Evolutionary conservation across 2,113 vertebrate genomes (phyloP).

Genomic region (Anser cygnoides): DNA sequence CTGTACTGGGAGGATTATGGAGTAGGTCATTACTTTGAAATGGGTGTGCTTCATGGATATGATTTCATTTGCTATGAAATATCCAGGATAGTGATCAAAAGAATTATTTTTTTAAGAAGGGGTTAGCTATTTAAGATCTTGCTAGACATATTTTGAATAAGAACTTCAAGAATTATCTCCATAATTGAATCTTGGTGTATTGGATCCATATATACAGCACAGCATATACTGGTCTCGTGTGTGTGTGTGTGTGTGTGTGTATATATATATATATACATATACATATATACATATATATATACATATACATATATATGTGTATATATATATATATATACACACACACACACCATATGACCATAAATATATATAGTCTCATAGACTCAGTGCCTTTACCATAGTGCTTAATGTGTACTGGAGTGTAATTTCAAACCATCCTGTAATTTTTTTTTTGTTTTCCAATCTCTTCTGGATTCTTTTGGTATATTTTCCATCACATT

Average conservation of each 20-base stretch:
- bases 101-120: neutral
- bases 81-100: neutral
- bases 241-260: too few species aligned
- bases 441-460: neutral
- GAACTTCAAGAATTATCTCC: neutral
- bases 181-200: neutral
- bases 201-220: accelerated
- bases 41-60: neutral
- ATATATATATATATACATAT: too few species aligned
- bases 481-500: neutral
- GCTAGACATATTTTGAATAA: neutral
- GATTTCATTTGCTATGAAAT: constrained; percentile 12
- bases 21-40: constrained; percentile 12
- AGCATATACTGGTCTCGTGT: neutral
- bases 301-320: too few species aligned
- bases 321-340: too few species aligned
- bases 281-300: too few species aligned
- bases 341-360: too few species aligned
- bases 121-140: neutral
- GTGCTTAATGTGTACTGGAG: neutral
- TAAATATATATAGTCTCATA: neutral
- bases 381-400: neutral
- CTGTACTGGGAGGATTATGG: neutral
- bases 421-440: neutral
- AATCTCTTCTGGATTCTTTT: neutral